Evolutionary conservation across 2,797 vertebrate species (phyloP).

Genomic region (Acomys russatus): DNA sequence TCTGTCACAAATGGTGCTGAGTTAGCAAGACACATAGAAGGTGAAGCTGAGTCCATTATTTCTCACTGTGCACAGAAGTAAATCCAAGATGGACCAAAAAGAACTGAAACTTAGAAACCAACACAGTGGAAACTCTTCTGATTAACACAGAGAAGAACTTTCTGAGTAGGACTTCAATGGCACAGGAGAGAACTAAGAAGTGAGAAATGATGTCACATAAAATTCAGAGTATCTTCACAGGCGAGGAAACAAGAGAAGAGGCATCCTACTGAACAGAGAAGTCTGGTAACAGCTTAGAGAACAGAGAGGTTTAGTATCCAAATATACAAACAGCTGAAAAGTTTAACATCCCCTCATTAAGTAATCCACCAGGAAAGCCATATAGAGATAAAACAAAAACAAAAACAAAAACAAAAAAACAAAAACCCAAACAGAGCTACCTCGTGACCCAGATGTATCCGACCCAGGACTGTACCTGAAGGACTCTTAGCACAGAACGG

Average conservation of each 20-base stretch:
- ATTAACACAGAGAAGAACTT: not conserved
- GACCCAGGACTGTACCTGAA: not conserved
- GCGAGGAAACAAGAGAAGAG: not conserved
- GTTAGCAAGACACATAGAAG: not conserved
- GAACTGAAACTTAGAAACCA: not conserved
- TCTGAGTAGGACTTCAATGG: not conserved
- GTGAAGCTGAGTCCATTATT: not conserved
- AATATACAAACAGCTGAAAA: not conserved
- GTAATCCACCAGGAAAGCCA: not conserved
- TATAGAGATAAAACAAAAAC: not conserved
- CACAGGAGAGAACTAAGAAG: not conserved
- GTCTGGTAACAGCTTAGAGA: not conserved
- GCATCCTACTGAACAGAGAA: not conserved
- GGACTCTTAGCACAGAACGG: not conserved
- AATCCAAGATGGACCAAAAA: not conserved
- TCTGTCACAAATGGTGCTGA: not conserved
- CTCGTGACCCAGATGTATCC: not conserved
- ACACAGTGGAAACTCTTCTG: not conserved
- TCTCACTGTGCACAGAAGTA: not conserved
- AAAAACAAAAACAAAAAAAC: not conserved
- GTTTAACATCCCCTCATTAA: not conserved
- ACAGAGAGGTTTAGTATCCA: not conserved
- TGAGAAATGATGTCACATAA: not conserved
- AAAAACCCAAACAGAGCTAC: not conserved
- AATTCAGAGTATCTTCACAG: not conserved